Conservation (phyloP, 2,888 invertebrate genomes). For the Mythimna vitellina region DNA sequence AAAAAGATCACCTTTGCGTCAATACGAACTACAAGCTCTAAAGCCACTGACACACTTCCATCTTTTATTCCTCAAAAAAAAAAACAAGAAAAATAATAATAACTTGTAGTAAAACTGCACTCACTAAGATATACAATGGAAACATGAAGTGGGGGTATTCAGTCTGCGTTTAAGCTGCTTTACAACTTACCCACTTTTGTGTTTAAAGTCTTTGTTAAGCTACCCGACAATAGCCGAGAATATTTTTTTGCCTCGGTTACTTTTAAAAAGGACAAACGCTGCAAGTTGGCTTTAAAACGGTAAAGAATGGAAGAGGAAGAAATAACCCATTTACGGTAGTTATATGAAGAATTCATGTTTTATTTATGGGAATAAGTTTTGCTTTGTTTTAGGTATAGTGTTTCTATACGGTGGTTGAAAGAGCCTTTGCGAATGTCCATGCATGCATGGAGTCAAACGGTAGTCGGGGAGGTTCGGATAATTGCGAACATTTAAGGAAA, state of each 20-base stretch:
- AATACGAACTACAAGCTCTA: background rate
- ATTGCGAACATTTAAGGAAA: too few species aligned
- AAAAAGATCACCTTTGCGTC: background rate
- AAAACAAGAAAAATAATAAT: conserved; percentile 12
- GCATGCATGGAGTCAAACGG: background rate
- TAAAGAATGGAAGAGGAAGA: conserved; percentile 33
- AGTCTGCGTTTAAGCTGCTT: conserved; percentile 58
- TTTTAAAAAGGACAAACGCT: conserved; percentile 51
- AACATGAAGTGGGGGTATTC: conserved; percentile 57
- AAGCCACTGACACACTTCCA: conserved; percentile 29
- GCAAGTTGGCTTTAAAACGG: conserved; percentile 46
- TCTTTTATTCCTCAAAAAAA: background rate
- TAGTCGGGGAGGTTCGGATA: too few species aligned
- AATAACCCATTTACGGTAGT: conserved; percentile 38
- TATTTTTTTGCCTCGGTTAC: conserved; percentile 59
- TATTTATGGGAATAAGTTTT: conserved; percentile 13
- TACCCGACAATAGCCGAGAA: conserved; percentile 53
- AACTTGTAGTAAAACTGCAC: conserved; percentile 34
- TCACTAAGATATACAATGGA: conserved; percentile 58
- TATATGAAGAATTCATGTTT: conserved; percentile 29
- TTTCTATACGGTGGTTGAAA: background rate
- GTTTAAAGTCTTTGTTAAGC: conserved; percentile 67
- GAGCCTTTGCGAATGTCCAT: background rate
- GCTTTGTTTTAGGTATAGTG: conserved; percentile 7
- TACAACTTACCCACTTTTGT: conserved; percentile 67